Conservation (phyloP, 1,140 invertebrate species). For the Macrobrachium nipponense region DNA sequence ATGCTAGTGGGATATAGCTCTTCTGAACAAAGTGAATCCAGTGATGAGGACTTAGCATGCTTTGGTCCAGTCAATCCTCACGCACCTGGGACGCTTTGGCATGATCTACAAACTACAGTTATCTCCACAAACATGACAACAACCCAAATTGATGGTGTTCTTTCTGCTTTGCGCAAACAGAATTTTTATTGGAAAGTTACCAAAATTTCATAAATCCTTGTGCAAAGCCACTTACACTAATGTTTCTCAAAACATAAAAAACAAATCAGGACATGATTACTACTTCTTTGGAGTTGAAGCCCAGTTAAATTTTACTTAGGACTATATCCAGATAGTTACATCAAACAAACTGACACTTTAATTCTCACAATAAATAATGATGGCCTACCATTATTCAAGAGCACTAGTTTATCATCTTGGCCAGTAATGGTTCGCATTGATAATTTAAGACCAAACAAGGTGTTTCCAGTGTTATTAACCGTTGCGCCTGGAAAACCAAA, state of each 20-base stretch:
- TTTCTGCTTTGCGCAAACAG: constrained; percentile 7
- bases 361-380: no score
- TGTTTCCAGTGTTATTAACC: constrained; percentile 17
- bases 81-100: constrained; percentile 2
- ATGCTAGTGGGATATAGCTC: not conserved
- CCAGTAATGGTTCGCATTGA: constrained; percentile 22
- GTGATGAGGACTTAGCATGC: no score
- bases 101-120: constrained; percentile 7
- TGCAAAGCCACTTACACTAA: no score
- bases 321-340: no score
- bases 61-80: not conserved
- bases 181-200: not conserved
- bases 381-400: no score
- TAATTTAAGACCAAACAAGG: constrained; percentile 35
- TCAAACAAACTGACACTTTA: no score
- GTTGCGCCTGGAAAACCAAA: constrained; percentile 11
- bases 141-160: constrained; percentile 10
- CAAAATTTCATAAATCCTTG: no score
- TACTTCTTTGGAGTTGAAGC: no score
- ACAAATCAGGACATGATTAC: no score
- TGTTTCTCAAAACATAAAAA: no score
- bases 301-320: no score
- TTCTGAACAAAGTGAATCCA: constrained; percentile 6
- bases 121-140: constrained; percentile 12
- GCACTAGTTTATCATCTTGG: no score